Conservation (phyloP, 2,113 vertebrate genomes). For the Mohoua ochrocephala region DNA sequence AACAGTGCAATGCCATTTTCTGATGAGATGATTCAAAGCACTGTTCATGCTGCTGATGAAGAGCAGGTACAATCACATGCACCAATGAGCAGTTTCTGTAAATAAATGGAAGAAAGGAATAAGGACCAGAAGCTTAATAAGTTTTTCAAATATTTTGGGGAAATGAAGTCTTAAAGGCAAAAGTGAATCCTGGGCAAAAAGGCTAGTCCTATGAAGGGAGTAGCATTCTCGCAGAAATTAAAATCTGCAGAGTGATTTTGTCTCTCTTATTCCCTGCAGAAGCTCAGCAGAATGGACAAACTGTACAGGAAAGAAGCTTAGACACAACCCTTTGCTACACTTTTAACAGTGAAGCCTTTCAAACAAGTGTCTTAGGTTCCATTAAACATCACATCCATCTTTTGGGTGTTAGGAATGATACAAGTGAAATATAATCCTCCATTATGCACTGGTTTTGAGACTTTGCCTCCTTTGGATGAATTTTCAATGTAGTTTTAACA, state of each 20-base stretch:
- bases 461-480: neutral
- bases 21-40: neutral
- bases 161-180: neutral
- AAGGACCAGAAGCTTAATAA: neutral
- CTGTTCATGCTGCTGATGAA: neutral
- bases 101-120: neutral
- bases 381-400: neutral
- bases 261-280: neutral
- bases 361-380: neutral
- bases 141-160: neutral
- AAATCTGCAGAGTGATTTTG: neutral
- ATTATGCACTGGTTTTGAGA: neutral
- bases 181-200: neutral
- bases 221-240: neutral
- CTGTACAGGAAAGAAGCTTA: neutral
- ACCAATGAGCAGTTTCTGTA: neutral
- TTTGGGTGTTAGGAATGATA: neutral
- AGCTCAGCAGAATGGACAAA: neutral
- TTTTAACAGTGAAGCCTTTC: neutral
- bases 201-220: accelerated
- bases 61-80: neutral
- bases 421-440: neutral
- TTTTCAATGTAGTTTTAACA: neutral
- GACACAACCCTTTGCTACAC: neutral
- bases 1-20: neutral